Evolutionary conservation across 2,888 invertebrate genomes (phyloP), one percentile per base, ranked within the genome.

Genomic region (Phyto melanocephala): DNA sequence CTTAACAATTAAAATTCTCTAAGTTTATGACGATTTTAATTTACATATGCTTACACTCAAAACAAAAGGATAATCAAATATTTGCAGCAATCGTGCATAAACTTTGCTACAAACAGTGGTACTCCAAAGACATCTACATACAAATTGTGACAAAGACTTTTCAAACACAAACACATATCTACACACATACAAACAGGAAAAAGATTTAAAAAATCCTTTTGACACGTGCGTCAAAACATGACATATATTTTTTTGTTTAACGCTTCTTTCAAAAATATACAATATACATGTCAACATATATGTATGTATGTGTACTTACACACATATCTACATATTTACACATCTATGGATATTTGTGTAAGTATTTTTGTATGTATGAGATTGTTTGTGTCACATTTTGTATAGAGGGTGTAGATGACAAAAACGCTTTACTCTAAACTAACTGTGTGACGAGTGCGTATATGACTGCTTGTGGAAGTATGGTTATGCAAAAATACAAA

Each of bases 161-260:
- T 20, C 37, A 60, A 72, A 47, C 15, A 24, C 24, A 40, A 15
- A 54, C 33, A 56, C 13, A 28, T 28, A 28, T 28, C 4, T 1
- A 50, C 50, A 17, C 10, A 17, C 22, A 52, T 22, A 5, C n/a
- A 22, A 2, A 37, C 11, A 35, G 7, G 58, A 20, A 20, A 17
- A 22, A 37, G 35, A 63, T 37, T 62, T 58, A 3, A 40, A 74
- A 75, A 79, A 79, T 79, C 67, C 82, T 76, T 74, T 75, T 71
- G 82, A 76, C 82, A 82, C 82, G 82, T 82, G 82, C 79, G 54
- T 79, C 82, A 79, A 76, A 76, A 82, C 71, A 82, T 79, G 82
- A 71, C 74, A 75, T 78, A 75, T 65, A 20, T 52, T 45, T 47
- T 74, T 58, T 35, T 63, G 3, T 47, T 37, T 35, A 56, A 17